Evolutionary conservation across 2,113 vertebrate genomes (phyloP).

Genomic region (Podarcis muralis): DNA sequence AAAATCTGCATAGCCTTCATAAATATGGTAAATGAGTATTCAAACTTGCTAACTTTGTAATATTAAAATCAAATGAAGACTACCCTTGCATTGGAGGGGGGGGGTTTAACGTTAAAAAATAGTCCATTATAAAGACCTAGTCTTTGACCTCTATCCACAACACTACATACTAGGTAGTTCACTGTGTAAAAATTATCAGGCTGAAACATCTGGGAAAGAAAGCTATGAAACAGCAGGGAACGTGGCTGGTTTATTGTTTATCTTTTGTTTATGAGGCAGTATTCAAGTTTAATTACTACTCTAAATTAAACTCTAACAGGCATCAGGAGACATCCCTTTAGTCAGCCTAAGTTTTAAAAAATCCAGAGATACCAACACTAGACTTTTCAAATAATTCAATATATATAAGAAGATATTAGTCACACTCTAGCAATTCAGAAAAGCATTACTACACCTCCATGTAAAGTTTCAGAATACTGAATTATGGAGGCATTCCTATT

Average conservation of each 20-base stretch:
- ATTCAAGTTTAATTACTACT: conserved; percentile 99
- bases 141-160: conserved; percentile 78
- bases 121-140: conserved; percentile 48
- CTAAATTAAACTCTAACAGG: conserved; percentile 99
- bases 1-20: conserved; percentile 10
- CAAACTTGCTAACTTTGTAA: conserved; percentile 37
- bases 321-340: conserved; percentile 91
- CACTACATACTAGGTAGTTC: conserved; percentile 81
- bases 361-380: conserved; percentile 69
- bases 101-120: conserved; percentile 41
- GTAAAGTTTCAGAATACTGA: conserved; percentile 53
- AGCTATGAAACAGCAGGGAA: conserved; percentile 97
- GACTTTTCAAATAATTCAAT: conserved; percentile 75
- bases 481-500: conserved; percentile 72
- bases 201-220: conserved; percentile 96
- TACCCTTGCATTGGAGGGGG: conserved; percentile 39
- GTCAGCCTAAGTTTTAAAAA: conserved; percentile 77
- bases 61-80: conserved; percentile 56
- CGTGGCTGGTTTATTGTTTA: conserved; percentile 95
- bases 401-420: conserved; percentile 73
- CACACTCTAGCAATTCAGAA: conserved; percentile 70
- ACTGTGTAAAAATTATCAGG: conserved; percentile 92
- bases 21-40: conserved; percentile 34
- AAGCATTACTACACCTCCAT: conserved; percentile 68
- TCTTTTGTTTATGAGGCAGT: conserved; percentile 99